Evolutionary conservation across 2,797 vertebrate genomes (phyloP).

Genomic region (Poeciliopsis gracilis): DNA sequence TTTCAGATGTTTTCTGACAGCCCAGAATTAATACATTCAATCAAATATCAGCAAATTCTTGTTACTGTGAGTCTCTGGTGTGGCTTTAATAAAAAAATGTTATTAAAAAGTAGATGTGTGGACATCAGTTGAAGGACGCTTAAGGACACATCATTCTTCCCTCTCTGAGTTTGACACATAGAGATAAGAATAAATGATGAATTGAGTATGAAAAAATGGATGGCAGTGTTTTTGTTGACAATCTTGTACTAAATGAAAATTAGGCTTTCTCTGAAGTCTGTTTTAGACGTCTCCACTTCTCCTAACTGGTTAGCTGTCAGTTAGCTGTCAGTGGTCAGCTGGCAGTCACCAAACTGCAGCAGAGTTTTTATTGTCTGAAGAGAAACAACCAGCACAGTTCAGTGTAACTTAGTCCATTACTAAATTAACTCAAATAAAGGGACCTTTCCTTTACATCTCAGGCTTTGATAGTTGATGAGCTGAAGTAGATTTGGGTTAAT

Average conservation of each 20-base stretch:
- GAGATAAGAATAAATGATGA: constrained; percentile 15
- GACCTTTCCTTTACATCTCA: background rate
- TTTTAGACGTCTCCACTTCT: constrained; percentile 35
- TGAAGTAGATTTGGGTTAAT: constrained; percentile 4
- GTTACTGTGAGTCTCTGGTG: background rate
- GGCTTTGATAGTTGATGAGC: constrained; percentile 11
- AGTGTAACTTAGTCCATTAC: background rate
- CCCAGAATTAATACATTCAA: constrained; percentile 17
- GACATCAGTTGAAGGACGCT: background rate
- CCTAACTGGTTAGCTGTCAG: constrained; percentile 10
- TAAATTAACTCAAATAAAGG: constrained; percentile 4
- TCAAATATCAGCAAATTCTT: constrained; percentile 9
- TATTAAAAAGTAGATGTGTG: background rate
- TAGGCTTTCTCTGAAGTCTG: constrained; percentile 31
- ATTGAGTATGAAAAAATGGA: background rate
- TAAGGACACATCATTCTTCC: background rate
- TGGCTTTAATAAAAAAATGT: constrained; percentile 2
- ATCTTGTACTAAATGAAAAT: background rate
- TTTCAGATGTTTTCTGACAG: constrained; percentile 16
- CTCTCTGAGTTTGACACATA: constrained; percentile 12
- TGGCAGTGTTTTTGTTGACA: background rate
- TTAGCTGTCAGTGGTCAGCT: constrained; percentile 40
- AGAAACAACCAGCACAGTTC: background rate
- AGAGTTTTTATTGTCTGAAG: background rate
- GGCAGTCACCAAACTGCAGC: constrained; percentile 2